Percentiles rank a stretch among this genome's conserved stretches.
phyloP scores from a whole-genome alignment of 2,797 vertebrate genomes.

The Darevskia nairensis region DNA sequence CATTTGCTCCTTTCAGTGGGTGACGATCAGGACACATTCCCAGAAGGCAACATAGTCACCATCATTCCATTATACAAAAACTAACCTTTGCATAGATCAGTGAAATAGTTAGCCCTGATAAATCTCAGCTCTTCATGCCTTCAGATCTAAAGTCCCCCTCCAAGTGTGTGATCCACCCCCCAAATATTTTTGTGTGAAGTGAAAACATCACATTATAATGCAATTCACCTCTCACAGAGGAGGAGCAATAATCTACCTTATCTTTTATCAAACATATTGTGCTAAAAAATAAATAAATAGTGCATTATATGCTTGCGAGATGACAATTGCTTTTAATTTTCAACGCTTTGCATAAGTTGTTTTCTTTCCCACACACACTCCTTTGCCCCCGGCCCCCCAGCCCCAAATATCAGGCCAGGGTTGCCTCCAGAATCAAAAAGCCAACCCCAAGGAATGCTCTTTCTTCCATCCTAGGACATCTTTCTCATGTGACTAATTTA shows the following conservation, averaged over 20 bases:
- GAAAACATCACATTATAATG: neutral
- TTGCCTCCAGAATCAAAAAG: neutral
- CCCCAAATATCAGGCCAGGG: too few species aligned
- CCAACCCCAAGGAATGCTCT: neutral
- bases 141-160: neutral
- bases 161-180: neutral
- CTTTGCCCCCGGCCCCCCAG: neutral
- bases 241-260: too few species aligned
- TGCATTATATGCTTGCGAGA: neutral
- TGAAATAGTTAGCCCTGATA: neutral
- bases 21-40: neutral
- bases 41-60: neutral
- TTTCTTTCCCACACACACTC: neutral
- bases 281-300: neutral
- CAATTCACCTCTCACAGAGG: too few species aligned
- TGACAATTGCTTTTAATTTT: accelerated
- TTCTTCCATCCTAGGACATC: neutral
- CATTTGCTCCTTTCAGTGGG: too few species aligned
- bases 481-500: neutral
- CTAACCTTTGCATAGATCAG: neutral
- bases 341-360: accelerated
- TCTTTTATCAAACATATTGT: neutral
- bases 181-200: neutral
- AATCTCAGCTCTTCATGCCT: neutral
- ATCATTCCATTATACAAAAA: too few species aligned